Evolutionary conservation across 2,888 invertebrate genomes (phyloP), one percentile per base, ranked within the genome.

Genomic region (Eristalis tenax): DNA sequence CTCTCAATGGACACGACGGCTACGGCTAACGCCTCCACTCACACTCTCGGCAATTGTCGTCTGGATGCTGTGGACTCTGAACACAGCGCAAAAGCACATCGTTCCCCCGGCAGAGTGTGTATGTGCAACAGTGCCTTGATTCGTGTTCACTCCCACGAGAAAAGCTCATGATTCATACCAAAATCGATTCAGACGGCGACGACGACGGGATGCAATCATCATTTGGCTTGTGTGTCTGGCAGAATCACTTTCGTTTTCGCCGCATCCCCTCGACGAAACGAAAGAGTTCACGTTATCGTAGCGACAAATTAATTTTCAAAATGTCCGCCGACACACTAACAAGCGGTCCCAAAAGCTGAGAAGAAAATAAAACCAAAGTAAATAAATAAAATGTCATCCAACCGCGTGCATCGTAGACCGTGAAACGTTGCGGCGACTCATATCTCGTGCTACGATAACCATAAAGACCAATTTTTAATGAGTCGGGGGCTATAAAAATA

Each of bases 371-470:
- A 32, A 32, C 26, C 26, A 32, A 32, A 32, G 32, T 32, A 43
- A 43, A 43, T 43, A 43, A 43, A 43, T 43, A 43, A 43, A 43
- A 43, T n/a, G 43, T 43, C 50, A 50, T 50, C 50, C 50, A 50
- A 32, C n/a, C 43, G 26, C 18, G 59, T 6, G 6, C 15, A 15
- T 50, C 28, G 32, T 32, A 32, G 32, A 32, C 32, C 32, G 10
- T 32, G 32, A 32, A 32, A 32, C 32, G 32, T 32, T 32, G 32
- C 32, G 68, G 68, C 61, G 73, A 68, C 43, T 74, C 32, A 57
- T 56, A 57, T 69, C 61, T 73, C 73, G 50, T 50, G 18, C 50
- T 74, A 63, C 68, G 66, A 80, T 74, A 74, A 18, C 18, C 35
- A 68, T 32, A 69, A 57, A 69, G 57, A 28, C 50, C 5, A 22